Percentiles rank a stretch among this genome's conserved stretches.
These are phyloP conservation scores for Cotesia chilonis DNA, from an alignment of 1,140 invertebrate genomes.

Conservation along the genomic window DNA sequence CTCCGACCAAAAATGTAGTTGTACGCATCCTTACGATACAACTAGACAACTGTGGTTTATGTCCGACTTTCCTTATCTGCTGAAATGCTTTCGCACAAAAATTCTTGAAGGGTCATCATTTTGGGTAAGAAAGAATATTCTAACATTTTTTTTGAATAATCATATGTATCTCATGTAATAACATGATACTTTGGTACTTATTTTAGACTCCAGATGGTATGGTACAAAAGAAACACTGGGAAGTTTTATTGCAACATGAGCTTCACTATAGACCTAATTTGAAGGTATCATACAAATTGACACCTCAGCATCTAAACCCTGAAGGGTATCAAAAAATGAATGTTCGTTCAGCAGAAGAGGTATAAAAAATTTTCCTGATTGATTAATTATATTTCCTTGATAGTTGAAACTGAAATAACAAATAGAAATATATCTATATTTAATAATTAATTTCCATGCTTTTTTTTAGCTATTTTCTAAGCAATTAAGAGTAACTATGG, in stretches of 20 bases:
- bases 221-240: conserved; percentile 24
- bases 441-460: too few relatives aligned
- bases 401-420: too few relatives aligned
- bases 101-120: too few relatives aligned
- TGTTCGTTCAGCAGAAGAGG: conserved; percentile 30
- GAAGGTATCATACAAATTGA: neutral
- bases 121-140: neutral
- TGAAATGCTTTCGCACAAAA: conserved; percentile 30
- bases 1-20: conserved; percentile 17
- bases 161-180: conserved; percentile 21
- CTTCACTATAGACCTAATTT: neutral
- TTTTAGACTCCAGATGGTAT: conserved; percentile 1
- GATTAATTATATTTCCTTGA: too few relatives aligned
- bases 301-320: neutral
- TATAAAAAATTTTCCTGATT: neutral
- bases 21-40: conserved; percentile 24
- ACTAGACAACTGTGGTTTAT: conserved; percentile 31
- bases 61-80: conserved; percentile 39
- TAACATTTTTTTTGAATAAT: neutral
- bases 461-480: neutral
- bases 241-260: conserved; percentile 15
- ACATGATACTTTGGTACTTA: too few relatives aligned
- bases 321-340: conserved; percentile 24
- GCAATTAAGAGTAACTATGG: too few relatives aligned
- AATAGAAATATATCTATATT: too few relatives aligned